Base-by-base conservation (phyloP, 2,797 vertebrate genomes). In the Danio kyathit region DNA sequence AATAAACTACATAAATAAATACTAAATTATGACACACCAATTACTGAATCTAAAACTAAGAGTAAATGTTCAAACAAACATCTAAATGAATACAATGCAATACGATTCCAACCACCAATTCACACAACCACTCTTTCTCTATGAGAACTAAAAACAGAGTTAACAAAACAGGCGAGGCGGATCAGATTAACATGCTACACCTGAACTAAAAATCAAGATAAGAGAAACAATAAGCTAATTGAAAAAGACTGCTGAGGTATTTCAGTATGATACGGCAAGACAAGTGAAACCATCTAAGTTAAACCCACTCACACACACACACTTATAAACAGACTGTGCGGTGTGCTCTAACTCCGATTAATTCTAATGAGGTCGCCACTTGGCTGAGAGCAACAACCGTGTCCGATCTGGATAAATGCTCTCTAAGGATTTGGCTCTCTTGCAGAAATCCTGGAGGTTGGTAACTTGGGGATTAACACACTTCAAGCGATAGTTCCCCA, bases 121-220 rank as follows among this genome's bases (percentile, higher is more conserved):
- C 44, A 74, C 72, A 48, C 29, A 16, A 71, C 14, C 21, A 59
- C 40, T 57, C 40, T 57, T 44, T n/a, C 49, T 81, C 57, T 83
- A 67, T 70, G 82, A 79, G 56, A 74, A 76, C 84, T 82, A 49
- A 82, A 73, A 38, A 29, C 38, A 48, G 14, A 71, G 79, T 38
- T 61, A 63, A 82, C 56, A 79, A 82, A 83, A 73, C 84, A 83
- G 61, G 64, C 38, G 52, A 64, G 56, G 64, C 76, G 92, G 93
- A 94, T 91, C 87, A 88, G 93, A 93, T 94, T 94, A 92, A 87
- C 88, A 85, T 65, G 46, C 71, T 49, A 70, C 91, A 92, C 92
- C 91, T 93, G 92, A 93, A 91, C 90, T 88, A 89, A 89, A 29
- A 90, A 91, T 85, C 89, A 87, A 92, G 90, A 93, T 90, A 90